Evolutionary conservation across 2,113 vertebrate genomes (phyloP).

Genomic region (Pelecanus crispus): DNA sequence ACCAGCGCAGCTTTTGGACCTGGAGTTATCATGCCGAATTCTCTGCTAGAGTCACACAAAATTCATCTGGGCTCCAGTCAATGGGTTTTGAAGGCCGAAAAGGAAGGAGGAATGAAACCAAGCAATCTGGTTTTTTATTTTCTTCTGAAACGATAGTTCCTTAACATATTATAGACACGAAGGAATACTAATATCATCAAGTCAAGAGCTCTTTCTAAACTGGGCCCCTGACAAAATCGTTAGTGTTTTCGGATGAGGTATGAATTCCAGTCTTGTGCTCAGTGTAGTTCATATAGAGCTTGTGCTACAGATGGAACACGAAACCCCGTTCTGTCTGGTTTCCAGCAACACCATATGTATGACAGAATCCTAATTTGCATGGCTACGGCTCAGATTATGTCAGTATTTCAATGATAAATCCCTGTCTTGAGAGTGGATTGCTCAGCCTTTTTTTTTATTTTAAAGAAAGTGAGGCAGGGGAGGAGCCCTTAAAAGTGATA

Average conservation of each 20-base stretch:
- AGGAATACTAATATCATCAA: neutral
- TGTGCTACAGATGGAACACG: neutral
- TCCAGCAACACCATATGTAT: neutral
- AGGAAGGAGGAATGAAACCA: neutral
- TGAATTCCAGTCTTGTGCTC: neutral
- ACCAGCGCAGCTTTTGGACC: neutral
- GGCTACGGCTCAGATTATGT: neutral
- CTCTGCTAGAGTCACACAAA: neutral
- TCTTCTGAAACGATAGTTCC: neutral
- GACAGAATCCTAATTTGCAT: neutral
- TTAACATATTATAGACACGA: neutral
- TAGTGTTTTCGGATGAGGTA: neutral
- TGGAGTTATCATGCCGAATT: neutral
- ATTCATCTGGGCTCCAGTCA: neutral
- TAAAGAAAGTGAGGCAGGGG: neutral
- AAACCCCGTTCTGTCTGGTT: neutral
- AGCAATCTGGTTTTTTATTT: neutral
- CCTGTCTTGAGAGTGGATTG: neutral
- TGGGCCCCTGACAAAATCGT: neutral
- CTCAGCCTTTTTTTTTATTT: neutral
- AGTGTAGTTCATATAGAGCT: neutral
- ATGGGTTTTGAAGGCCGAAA: neutral
- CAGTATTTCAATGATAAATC: neutral
- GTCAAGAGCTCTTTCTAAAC: neutral
- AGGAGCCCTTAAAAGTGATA: neutral